A percentile compares a stretch with the other conserved stretches of the same genome.
Evolutionary conservation across 1,140 invertebrate genomes (phyloP).

Genomic region (Conus betulinus): DNA sequence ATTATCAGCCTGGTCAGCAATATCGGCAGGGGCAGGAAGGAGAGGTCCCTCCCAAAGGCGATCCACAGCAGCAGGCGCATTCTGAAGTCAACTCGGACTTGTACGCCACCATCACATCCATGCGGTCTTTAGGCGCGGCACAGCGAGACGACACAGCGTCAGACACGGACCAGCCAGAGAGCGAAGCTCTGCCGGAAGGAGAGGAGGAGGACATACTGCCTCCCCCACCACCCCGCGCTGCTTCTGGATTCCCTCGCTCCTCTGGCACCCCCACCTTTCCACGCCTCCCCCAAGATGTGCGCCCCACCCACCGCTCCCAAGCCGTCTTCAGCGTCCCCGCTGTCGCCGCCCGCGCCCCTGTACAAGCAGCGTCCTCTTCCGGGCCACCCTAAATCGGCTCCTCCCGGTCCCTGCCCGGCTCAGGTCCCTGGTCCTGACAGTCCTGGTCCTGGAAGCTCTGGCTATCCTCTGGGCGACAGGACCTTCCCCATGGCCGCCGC

Average conservation of each 20-base stretch:
- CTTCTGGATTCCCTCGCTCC: slow-evolving; percentile 30
- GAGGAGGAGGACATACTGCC: background rate
- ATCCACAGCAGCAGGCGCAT: background rate
- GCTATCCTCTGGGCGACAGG: background rate
- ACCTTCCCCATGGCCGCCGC: background rate
- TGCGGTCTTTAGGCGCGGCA: background rate
- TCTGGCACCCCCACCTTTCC: slow-evolving; percentile 17
- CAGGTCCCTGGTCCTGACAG: background rate
- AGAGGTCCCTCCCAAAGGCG: background rate
- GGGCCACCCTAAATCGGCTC: background rate
- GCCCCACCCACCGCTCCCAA: slow-evolving; percentile 41
- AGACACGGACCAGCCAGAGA: background rate
- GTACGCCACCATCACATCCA: slow-evolving; percentile 22
- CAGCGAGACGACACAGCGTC: background rate
- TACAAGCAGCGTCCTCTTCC: slow-evolving; percentile 34
- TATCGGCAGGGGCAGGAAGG: background rate
- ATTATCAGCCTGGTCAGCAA: background rate
- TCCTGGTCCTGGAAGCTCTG: background rate
- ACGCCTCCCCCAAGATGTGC: slow-evolving; percentile 8
- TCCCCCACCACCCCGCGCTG: slow-evolving; percentile 17
- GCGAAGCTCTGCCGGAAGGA: background rate
- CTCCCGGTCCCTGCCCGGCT: background rate
- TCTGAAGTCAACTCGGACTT: slow-evolving; percentile 5
- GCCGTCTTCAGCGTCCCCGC: slow-evolving; percentile 14
- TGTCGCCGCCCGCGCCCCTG: slow-evolving; percentile 24